phyloP scores from a whole-genome alignment of 2,113 vertebrate species.

The Austrofundulus limnaeus region DNA sequence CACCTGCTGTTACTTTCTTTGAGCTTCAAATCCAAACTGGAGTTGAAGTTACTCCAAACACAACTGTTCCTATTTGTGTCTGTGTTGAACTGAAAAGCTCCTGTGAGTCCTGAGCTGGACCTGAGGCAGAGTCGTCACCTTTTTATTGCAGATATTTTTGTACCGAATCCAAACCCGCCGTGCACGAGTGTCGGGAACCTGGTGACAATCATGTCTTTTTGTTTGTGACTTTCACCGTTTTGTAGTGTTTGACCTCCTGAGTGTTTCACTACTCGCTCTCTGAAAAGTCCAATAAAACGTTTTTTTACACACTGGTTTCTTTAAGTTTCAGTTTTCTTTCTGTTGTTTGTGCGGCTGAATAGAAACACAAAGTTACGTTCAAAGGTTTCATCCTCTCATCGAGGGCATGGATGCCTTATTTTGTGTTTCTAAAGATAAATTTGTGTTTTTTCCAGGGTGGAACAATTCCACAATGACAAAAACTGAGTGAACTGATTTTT shows the following conservation, averaged over 20 bases:
- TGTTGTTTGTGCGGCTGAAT: not conserved
- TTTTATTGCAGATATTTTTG: constrained; percentile 39
- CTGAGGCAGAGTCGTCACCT: too few species aligned
- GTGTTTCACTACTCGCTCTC: constrained; percentile 32
- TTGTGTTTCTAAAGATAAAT: too few species aligned
- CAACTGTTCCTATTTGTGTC: too few species aligned
- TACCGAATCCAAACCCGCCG: constrained; percentile 28
- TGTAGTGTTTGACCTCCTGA: constrained; percentile 23
- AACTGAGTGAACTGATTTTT: too few species aligned
- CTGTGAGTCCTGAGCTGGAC: too few species aligned
- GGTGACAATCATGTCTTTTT: constrained; percentile 53
- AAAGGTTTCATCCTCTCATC: not conserved
- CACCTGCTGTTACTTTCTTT: not conserved
- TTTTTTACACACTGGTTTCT: not conserved
- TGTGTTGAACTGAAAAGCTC: too few species aligned
- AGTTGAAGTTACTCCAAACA: not conserved
- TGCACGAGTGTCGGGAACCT: constrained; percentile 19
- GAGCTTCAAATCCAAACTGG: not conserved
- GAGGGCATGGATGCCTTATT: too few species aligned
- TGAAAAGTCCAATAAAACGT: constrained; percentile 47
- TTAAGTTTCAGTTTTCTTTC: not conserved
- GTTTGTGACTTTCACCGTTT: constrained; percentile 28
- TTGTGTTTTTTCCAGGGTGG: too few species aligned
- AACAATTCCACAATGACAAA: too few species aligned
- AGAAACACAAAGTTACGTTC: too few species aligned